Percentiles rank a stretch among this genome's conserved stretches.
Evolutionary conservation across 2,888 invertebrate genomes (phyloP).

Genomic region (Epinotia brunnichana): DNA sequence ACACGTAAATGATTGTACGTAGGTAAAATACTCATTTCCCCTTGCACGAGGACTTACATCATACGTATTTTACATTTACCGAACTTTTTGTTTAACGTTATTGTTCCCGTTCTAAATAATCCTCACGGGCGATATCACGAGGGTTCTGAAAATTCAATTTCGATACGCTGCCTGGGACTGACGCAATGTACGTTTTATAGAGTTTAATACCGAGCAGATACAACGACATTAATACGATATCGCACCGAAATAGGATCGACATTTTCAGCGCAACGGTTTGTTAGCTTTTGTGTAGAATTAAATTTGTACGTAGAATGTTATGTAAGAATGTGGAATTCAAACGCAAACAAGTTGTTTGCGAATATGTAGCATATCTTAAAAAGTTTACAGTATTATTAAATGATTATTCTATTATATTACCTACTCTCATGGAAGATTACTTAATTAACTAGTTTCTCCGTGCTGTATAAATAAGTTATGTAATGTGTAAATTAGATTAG

Average conservation of each 20-base stretch:
- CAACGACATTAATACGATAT: slow-evolving; percentile 35
- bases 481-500: too few species aligned
- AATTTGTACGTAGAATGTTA: slow-evolving; percentile 15
- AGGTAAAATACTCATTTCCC: background rate
- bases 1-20: too few species aligned
- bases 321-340: background rate
- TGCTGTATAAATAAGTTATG: too few species aligned
- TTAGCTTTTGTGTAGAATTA: slow-evolving; percentile 20
- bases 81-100: slow-evolving; percentile 28
- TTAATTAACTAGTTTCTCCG: too few species aligned
- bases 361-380: background rate
- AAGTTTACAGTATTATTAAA: background rate
- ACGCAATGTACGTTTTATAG: slow-evolving; percentile 69
- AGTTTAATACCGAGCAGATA: slow-evolving; percentile 51
- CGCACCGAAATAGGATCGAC: slow-evolving; percentile 20
- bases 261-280: slow-evolving; percentile 21
- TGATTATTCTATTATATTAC: too few species aligned
- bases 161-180: slow-evolving; percentile 58
- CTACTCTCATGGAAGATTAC: too few species aligned
- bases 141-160: slow-evolving; percentile 74
- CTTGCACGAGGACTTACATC: slow-evolving; percentile 5
- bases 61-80: slow-evolving; percentile 18
- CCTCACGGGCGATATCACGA: slow-evolving; percentile 56
- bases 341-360: background rate
- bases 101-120: slow-evolving; percentile 47